These are phyloP conservation scores for Vulpes ferrilata DNA, from an alignment of 2,113 vertebrate species.

Conservation along the genomic window DNA sequence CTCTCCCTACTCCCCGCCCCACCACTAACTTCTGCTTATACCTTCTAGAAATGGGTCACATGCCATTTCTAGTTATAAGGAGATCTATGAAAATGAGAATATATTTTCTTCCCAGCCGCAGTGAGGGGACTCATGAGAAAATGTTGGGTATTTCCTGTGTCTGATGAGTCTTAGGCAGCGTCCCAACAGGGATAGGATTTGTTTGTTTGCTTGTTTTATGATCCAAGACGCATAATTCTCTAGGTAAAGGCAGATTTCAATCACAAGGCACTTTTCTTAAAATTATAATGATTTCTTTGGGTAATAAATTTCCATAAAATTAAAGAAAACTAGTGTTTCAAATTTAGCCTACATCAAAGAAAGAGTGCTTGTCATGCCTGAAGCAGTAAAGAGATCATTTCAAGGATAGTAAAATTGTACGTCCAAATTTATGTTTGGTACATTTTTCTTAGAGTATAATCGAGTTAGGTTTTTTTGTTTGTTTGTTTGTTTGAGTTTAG, in stretches of 20 bases:
- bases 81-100: neutral
- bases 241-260: neutral
- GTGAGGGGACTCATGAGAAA: neutral
- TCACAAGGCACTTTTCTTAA: neutral
- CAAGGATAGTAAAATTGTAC: neutral
- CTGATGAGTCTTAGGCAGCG: neutral
- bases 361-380: neutral
- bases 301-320: neutral
- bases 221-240: neutral
- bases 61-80: neutral
- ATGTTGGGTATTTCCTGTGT: neutral
- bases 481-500: neutral
- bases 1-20: neutral
- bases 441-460: neutral
- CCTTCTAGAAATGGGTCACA: neutral
- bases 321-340: neutral
- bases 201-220: neutral
- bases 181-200: neutral
- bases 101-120: neutral
- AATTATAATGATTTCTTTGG: neutral
- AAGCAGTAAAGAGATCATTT: neutral
- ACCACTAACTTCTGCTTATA: neutral
- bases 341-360: neutral
- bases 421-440: neutral
- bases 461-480: neutral